Evolutionary conservation across 2,113 vertebrate species (phyloP), one percentile per base, ranked within the genome.

Genomic region (Morone chrysops): DNA sequence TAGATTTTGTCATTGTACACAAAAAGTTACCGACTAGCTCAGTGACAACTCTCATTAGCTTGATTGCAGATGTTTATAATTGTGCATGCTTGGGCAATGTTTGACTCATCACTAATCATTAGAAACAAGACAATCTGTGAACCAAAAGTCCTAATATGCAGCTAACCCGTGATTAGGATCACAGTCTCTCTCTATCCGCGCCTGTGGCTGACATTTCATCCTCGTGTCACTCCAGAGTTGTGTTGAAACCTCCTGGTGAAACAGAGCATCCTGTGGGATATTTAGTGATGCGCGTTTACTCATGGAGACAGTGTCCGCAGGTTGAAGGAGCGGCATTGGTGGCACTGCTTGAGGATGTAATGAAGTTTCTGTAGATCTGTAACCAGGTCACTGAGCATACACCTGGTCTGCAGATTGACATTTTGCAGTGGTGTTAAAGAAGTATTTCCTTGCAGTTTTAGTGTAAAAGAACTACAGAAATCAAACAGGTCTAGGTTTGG

Each of bases 351-450:
- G 74, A 90, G 87, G 86, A 75, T 63, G 84, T 80, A 72, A 87
- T 91, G 88, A 86, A 88, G 86, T 80, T 86, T 72, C 86, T 89
- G 86, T 67, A 73, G 81, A 86, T 89, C 79, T 89, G 82, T 83
- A 89, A 87, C 70, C 92, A 90, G 92, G 93, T 94, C 93, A 93
- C 84, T 91, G 87, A 93, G 87, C 91, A 93, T 83, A 76, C 86
- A 92, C 91, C 89, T 86, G 85, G 67, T 76, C 67, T 80, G 69
- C 50, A 81, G 65, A 87, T 63, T 91, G 91, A 93, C 91, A 92
- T 93, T 92, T 89, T 57, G 40, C 51, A 38, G 56, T 69, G 69
- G 76, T 63, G 65, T 65, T 43, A 53, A 40, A 77, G 22, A 78
- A 73, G 50, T 47, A 25, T 71, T 56, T 81, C 56, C 62, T 50